Evolutionary conservation across 2,888 invertebrate species (phyloP).

Genomic region (Nematopogon swammerdamellus): DNA sequence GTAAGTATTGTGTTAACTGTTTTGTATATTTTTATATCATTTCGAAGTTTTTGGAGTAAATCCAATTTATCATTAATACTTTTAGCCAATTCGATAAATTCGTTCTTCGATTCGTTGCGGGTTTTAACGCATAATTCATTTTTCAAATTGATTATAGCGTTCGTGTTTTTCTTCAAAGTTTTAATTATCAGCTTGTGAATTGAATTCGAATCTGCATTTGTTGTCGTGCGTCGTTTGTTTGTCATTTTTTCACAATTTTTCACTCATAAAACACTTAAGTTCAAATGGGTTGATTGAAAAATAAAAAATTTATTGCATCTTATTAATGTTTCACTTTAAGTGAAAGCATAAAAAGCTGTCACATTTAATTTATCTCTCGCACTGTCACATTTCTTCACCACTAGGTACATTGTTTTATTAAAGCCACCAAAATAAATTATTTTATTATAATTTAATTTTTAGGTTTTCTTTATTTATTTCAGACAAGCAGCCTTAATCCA

Average conservation of each 20-base stretch:
- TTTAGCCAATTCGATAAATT: conserved; percentile 14
- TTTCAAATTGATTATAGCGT: conserved; percentile 34
- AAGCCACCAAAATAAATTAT: no score
- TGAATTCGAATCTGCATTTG: not conserved
- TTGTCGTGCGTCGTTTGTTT: not conserved
- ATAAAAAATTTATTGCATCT: no score
- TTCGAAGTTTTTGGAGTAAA: conserved; percentile 37
- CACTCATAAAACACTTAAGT: no score
- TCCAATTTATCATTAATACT: conserved; percentile 42
- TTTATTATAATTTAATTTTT: no score
- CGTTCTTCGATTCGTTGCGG: conserved; percentile 33
- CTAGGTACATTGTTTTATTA: no score
- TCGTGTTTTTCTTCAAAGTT: conserved; percentile 36
- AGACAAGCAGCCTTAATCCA: no score
- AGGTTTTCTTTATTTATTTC: no score
- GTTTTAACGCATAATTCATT: conserved; percentile 20
- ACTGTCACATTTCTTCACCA: no score
- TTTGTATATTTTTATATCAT: conserved; percentile 45
- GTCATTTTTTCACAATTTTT: not conserved
- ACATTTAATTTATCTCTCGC: no score
- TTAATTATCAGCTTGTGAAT: conserved; percentile 10
- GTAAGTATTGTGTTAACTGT: conserved; percentile 46
- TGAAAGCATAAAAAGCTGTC: no score
- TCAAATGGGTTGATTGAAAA: no score
- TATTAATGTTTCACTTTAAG: no score